Conservation (phyloP, 2,888 invertebrate species). For the Mimas tiliae region DNA sequence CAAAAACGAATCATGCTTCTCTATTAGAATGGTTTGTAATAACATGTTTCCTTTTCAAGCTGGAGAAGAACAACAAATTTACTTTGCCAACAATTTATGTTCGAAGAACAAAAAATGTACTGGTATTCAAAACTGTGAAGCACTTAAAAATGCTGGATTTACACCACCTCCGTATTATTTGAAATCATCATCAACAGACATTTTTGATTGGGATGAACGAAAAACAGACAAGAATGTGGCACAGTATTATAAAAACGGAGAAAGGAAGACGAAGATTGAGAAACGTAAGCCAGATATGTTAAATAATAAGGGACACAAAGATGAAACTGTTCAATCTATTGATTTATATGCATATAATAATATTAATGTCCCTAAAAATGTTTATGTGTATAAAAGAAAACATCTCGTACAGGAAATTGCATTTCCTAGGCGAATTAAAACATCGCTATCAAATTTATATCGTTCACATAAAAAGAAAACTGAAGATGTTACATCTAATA, state of each 20-base stretch:
- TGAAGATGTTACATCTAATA: background rate
- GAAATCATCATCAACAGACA: slow-evolving; percentile 23
- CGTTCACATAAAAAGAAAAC: background rate
- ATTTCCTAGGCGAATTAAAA: background rate
- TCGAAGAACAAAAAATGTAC: slow-evolving; percentile 1
- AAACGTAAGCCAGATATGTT: background rate
- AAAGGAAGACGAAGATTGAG: background rate
- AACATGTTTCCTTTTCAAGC: background rate
- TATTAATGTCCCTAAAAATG: slow-evolving; percentile 2
- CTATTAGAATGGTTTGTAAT: background rate
- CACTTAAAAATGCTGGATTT: slow-evolving; percentile 1
- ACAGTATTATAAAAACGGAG: background rate
- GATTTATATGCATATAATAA: background rate
- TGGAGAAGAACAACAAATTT: slow-evolving; percentile 1
- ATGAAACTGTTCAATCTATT: background rate
- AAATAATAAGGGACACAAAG: background rate
- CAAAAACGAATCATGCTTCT: background rate
- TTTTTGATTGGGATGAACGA: slow-evolving; percentile 24
- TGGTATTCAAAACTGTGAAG: slow-evolving; percentile 8
- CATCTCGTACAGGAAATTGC: slow-evolving; percentile 14
- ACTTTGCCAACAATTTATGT: background rate
- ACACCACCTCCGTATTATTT: slow-evolving; percentile 24
- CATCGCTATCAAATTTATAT: background rate
- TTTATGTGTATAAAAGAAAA: slow-evolving; percentile 10
- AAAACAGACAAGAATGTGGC: background rate